Conservation (phyloP, 2,888 invertebrate species). For the Mayetiola destructor region DNA sequence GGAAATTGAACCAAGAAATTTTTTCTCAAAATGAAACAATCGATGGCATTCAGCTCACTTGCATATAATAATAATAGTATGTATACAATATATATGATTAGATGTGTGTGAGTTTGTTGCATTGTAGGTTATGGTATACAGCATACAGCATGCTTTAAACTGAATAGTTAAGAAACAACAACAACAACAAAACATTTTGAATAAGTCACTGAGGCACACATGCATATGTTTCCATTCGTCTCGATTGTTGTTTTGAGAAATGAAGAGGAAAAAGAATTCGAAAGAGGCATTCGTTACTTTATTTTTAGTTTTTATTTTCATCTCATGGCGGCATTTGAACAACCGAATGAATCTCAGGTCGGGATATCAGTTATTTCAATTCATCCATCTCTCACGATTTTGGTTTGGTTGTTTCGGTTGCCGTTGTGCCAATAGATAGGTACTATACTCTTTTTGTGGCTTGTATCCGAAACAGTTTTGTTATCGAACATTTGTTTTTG, state of each 20-base stretch:
- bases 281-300: slow-evolving; percentile 4
- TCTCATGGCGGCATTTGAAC: background rate
- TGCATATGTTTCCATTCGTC: background rate
- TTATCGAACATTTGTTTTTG: too few relatives aligned
- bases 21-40: too few relatives aligned
- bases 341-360: too few relatives aligned
- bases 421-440: background rate
- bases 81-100: too few relatives aligned
- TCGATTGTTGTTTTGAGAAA: background rate
- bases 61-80: too few relatives aligned
- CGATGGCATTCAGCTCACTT: too few relatives aligned
- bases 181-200: background rate
- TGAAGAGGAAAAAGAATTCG: background rate
- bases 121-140: too few relatives aligned
- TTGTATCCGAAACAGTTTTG: too few relatives aligned
- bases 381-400: background rate
- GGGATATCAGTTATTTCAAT: background rate
- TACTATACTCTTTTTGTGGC: too few relatives aligned
- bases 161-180: background rate
- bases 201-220: background rate
- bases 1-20: too few relatives aligned
- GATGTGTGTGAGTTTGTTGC: too few relatives aligned
- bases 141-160: too few relatives aligned
- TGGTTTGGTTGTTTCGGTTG: background rate
- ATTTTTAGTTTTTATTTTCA: slow-evolving; percentile 7